These are phyloP conservation scores for Platyscapa corneri DNA, from an alignment of 1,140 invertebrate genomes.

Conservation along the genomic window DNA sequence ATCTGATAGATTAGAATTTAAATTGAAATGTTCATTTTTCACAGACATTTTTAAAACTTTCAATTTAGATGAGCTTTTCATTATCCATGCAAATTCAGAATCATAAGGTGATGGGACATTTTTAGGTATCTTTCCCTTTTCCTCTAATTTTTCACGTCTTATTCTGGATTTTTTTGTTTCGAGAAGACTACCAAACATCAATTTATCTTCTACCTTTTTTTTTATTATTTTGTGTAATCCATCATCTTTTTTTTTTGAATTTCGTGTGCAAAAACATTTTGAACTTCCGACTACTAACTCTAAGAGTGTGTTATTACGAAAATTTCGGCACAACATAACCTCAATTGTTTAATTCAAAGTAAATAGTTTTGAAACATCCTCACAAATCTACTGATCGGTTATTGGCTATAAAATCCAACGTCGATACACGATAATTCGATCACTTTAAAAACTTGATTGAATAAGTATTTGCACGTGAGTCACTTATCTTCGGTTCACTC, in stretches of 20 bases:
- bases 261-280: neutral
- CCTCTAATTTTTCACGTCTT: slow-evolving; percentile 53
- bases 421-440: no score
- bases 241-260: slow-evolving; percentile 1
- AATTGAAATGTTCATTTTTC: neutral
- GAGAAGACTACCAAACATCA: slow-evolving; percentile 58
- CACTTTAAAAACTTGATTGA: no score
- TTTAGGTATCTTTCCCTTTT: slow-evolving; percentile 18
- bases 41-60: neutral
- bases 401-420: no score
- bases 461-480: no score
- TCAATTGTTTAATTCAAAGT: neutral
- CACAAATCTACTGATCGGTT: no score
- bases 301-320: neutral
- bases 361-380: no score
- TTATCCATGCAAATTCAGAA: slow-evolving; percentile 40
- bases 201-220: slow-evolving; percentile 54
- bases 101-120: neutral
- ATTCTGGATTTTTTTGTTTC: slow-evolving; percentile 59
- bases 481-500: no score
- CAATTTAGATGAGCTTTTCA: neutral
- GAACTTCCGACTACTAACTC: neutral
- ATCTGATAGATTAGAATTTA: no score
- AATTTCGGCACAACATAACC: slow-evolving; percentile 30
- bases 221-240: no score